Evolutionary conservation across 2,113 vertebrate species (phyloP).

Genomic region (Eonycteris spelaea): DNA sequence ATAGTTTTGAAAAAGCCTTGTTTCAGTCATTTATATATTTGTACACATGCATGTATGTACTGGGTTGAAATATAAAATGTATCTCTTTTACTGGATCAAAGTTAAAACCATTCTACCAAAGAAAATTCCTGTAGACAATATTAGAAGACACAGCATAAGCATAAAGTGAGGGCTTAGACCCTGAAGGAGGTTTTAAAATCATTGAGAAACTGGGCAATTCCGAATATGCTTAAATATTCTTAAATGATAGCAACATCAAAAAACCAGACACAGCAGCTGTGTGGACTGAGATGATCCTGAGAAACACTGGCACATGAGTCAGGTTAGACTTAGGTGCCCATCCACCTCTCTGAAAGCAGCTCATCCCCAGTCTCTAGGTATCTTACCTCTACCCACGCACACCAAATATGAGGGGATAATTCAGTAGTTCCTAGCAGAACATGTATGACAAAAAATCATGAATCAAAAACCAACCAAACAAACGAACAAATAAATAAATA

Average conservation of each 20-base stretch:
- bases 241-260: constrained; percentile 14
- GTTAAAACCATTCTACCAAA: background rate
- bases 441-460: background rate
- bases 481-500: no score
- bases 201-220: constrained; percentile 24
- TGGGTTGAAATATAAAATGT: background rate
- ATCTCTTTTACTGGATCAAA: constrained; percentile 7
- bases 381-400: background rate
- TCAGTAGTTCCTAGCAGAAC: background rate
- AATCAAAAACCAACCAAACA: background rate
- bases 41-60: background rate
- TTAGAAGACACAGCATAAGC: constrained; percentile 8
- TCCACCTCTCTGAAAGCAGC: background rate
- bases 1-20: constrained; percentile 1
- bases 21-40: background rate
- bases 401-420: background rate
- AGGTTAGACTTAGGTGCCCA: no score
- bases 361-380: background rate
- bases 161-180: background rate
- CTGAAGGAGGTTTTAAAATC: constrained; percentile 26
- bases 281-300: background rate
- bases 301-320: background rate
- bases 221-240: constrained; percentile 46
- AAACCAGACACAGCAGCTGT: background rate
- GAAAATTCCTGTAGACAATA: background rate